phyloP scores from a whole-genome alignment of 2,888 invertebrate genomes.

The Hydroisotoma schaefferi region DNA sequence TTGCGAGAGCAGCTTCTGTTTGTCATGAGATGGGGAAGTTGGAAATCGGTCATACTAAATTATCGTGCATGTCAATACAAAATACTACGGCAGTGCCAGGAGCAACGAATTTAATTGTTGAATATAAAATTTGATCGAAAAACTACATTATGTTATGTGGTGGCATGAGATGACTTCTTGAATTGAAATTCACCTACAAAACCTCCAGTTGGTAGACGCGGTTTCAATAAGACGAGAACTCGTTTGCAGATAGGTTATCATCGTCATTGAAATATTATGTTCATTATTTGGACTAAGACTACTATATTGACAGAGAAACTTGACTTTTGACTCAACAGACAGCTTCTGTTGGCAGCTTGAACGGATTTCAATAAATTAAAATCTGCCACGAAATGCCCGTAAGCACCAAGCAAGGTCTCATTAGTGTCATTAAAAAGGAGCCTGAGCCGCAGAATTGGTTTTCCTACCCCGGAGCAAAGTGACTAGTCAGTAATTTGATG shows the following conservation, averaged over 20 bases:
- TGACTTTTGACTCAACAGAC: conserved; percentile 17
- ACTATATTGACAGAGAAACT: conserved; percentile 15
- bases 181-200: conserved; percentile 1
- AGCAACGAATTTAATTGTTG: background rate
- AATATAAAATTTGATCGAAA: background rate
- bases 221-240: background rate
- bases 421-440: conserved; percentile 19
- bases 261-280: background rate
- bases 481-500: conserved; percentile 17
- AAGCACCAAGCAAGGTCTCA: conserved; percentile 8
- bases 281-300: background rate
- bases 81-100: background rate
- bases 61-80: too few species aligned
- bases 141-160: background rate
- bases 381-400: conserved; percentile 8
- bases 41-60: too few species aligned
- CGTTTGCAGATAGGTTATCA: background rate
- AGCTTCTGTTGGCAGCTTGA: conserved; percentile 9
- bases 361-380: conserved; percentile 17
- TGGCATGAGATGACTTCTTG: conserved; percentile 13
- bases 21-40: too few species aligned
- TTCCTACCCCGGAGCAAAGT: conserved; percentile 2
- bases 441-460: conserved; percentile 8
- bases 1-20: too few species aligned
- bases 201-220: background rate